These are phyloP conservation scores for Drosophila affinis DNA, from an alignment of 2,888 invertebrate species.

Conservation along the genomic window DNA sequence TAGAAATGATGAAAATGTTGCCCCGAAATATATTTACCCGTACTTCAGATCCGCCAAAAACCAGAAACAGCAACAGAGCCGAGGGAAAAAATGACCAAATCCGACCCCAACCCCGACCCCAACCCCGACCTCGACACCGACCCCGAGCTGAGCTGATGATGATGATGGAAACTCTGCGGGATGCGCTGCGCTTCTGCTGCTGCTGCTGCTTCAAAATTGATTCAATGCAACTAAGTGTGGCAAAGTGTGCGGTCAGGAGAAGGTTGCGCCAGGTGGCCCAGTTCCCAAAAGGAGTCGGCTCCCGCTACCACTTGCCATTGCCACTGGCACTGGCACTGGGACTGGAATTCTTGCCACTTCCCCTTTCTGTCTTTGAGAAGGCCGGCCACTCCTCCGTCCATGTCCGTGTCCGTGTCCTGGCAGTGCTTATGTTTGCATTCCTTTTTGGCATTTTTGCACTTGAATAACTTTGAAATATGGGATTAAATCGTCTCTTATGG, in stretches of 20 bases:
- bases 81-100: not conserved
- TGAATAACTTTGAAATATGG: conserved; percentile 82
- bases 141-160: not conserved
- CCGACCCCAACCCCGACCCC: conserved; percentile 3
- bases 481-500: conserved; percentile 82
- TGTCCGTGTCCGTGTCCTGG: conserved; percentile 49
- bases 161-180: conserved; percentile 19
- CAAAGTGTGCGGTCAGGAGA: conserved; percentile 47
- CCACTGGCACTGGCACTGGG: not conserved
- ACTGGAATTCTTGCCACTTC: not conserved
- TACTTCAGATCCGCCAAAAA: too few relatives aligned
- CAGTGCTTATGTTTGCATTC: conserved; percentile 79
- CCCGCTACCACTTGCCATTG: not conserved
- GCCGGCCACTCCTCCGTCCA: conserved; percentile 10
- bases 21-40: too few relatives aligned
- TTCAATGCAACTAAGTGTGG: conserved; percentile 53
- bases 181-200: conserved; percentile 10
- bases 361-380: conserved; percentile 36
- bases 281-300: conserved; percentile 53
- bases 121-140: conserved; percentile 2
- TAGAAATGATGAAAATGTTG: conserved; percentile 16
- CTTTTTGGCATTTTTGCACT: conserved; percentile 82
- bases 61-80: not conserved
- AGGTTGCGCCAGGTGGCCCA: conserved; percentile 63
- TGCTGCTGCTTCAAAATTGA: conserved; percentile 27